Conservation (phyloP, 64 coral and sea anemone species). For the Orbicella faveolata region DNA sequence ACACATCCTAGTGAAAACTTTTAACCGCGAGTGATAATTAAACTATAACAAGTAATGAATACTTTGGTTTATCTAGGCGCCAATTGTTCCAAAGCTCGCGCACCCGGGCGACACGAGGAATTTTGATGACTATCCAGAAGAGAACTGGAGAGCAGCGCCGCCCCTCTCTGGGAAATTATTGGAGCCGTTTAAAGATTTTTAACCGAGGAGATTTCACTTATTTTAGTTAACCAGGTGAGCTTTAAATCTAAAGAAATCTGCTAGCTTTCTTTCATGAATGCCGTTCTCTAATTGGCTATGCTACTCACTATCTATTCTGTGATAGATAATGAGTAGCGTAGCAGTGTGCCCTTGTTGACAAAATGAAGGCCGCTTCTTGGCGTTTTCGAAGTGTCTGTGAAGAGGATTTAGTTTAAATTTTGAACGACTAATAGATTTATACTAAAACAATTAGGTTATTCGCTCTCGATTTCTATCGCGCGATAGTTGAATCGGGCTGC, state of each 20-base stretch:
- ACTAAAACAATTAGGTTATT: no score
- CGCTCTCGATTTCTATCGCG: no score
- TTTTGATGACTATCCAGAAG: conserved; percentile 99
- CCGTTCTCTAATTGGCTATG: neutral
- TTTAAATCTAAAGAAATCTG: neutral
- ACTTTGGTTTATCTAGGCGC: conserved; percentile 63
- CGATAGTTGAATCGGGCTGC: no score
- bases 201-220: conserved; percentile 22
- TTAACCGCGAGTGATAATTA: no score
- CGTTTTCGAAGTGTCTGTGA: no score
- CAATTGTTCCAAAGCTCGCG: conserved; percentile 91
- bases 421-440: no score
- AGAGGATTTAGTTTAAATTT: no score
- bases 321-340: no score
- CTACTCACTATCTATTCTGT: neutral
- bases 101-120: conserved; percentile 95
- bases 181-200: conserved; percentile 99
- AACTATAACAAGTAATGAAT: no score
- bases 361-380: no score
- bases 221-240: conserved; percentile 8
- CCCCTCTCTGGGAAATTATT: conserved; percentile 78
- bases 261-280: neutral
- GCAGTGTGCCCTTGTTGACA: no score
- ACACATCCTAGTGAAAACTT: no score
- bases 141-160: conserved; percentile 88